These are phyloP conservation scores for Solenopsis fugax DNA, from an alignment of 1,140 invertebrate genomes.

Conservation along the genomic window DNA sequence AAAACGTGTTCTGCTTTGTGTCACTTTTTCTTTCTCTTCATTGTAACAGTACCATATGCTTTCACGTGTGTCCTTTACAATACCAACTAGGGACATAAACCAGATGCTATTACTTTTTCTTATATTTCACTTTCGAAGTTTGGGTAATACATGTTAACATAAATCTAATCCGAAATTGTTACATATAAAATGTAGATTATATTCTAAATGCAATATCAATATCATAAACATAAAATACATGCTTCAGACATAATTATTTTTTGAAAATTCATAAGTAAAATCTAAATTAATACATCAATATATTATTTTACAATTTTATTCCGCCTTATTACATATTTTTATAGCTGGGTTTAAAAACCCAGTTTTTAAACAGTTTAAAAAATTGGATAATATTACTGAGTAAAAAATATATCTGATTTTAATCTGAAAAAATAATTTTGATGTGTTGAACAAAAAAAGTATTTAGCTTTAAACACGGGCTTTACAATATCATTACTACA, in stretches of 20 bases:
- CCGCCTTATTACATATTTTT: not conserved
- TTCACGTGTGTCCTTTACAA: slow-evolving; percentile 12
- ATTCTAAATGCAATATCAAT: not conserved
- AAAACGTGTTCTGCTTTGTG: not conserved
- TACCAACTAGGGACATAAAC: not conserved
- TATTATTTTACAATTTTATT: not conserved
- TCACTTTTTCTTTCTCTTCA: not conserved
- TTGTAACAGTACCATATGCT: not conserved
- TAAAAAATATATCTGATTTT: not conserved
- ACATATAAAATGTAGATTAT: not conserved
- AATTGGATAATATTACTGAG: not conserved
- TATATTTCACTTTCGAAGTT: slow-evolving; percentile 26
- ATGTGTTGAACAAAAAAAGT: not conserved
- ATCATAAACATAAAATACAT: not conserved
- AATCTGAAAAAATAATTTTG: not conserved
- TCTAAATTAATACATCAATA: not conserved
- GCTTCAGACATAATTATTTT: not conserved
- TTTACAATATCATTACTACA: not conserved
- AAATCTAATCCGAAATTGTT: not conserved
- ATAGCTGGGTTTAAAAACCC: not conserved
- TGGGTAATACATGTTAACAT: not conserved
- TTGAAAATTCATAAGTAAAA: not conserved
- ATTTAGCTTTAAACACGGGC: not conserved
- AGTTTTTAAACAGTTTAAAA: not conserved
- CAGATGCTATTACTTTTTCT: not conserved